These are phyloP conservation scores for Anguilla marmorata DNA, from an alignment of 2,797 vertebrate genomes.

Conservation along the genomic window DNA sequence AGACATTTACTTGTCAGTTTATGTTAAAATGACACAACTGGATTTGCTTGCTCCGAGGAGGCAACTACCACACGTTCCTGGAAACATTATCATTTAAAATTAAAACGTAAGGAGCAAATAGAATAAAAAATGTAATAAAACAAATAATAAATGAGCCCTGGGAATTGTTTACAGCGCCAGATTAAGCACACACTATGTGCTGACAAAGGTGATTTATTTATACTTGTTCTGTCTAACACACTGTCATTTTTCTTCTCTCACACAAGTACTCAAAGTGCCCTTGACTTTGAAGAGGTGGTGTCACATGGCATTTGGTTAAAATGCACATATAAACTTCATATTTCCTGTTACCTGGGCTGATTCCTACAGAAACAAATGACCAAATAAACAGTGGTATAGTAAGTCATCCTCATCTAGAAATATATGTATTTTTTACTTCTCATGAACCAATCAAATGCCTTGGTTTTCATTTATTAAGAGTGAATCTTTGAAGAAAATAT, in stretches of 20 bases:
- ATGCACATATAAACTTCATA: neutral
- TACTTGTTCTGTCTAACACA: neutral
- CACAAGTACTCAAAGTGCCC: neutral
- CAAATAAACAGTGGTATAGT: neutral
- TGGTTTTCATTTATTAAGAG: neutral
- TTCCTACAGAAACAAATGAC: neutral
- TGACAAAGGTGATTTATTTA: constrained; percentile 1
- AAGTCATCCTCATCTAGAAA: neutral
- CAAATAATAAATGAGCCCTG: neutral
- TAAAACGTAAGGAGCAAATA: too few species aligned
- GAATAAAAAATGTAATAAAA: neutral
- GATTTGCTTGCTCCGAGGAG: constrained; percentile 18
- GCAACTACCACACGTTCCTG: constrained; percentile 32
- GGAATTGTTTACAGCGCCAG: neutral
- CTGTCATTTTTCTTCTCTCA: neutral
- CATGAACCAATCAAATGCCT: neutral
- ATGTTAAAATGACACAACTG: constrained; percentile 27
- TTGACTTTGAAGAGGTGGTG: neutral
- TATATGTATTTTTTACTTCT: neutral
- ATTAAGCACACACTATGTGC: neutral
- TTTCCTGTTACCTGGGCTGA: neutral
- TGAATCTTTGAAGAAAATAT: neutral
- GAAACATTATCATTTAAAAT: neutral
- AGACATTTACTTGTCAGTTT: constrained; percentile 42
- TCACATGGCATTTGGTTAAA: neutral